Evolutionary conservation across 2,113 vertebrate genomes (phyloP).

Genomic region (Natator depressus): DNA sequence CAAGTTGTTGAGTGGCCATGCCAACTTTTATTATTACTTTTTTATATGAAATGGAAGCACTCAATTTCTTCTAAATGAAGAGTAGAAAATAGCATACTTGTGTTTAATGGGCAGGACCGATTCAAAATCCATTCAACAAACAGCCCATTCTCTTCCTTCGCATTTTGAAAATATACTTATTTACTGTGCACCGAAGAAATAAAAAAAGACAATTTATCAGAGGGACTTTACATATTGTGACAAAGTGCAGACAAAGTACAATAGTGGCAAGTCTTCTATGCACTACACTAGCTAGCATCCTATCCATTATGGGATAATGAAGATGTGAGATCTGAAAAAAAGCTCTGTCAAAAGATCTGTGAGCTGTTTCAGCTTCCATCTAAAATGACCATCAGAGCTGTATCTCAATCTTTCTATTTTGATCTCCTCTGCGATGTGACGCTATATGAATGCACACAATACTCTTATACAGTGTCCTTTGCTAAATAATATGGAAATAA

Average conservation of each 20-base stretch:
- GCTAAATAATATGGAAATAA: neutral
- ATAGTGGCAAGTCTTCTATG: neutral
- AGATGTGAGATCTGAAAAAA: neutral
- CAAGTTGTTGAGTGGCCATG: neutral
- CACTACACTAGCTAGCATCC: neutral
- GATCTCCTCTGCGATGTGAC: neutral
- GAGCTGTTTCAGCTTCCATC: neutral
- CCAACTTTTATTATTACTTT: neutral
- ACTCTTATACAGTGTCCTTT: neutral
- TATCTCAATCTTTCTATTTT: neutral
- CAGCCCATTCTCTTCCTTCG: neutral
- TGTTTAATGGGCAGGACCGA: neutral
- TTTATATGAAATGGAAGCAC: neutral
- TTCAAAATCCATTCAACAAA: neutral
- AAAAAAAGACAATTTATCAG: neutral
- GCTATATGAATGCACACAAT: neutral
- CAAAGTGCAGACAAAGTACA: neutral
- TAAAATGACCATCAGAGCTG: neutral
- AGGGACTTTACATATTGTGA: neutral
- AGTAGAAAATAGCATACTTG: neutral
- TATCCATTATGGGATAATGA: neutral
- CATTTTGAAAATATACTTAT: slow-evolving; percentile 3
- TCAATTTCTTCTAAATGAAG: neutral
- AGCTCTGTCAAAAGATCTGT: neutral
- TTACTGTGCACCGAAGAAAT: neutral